These are phyloP conservation scores for Mus spicilegus DNA, from an alignment of 2,113 vertebrate species.

Conservation along the genomic window DNA sequence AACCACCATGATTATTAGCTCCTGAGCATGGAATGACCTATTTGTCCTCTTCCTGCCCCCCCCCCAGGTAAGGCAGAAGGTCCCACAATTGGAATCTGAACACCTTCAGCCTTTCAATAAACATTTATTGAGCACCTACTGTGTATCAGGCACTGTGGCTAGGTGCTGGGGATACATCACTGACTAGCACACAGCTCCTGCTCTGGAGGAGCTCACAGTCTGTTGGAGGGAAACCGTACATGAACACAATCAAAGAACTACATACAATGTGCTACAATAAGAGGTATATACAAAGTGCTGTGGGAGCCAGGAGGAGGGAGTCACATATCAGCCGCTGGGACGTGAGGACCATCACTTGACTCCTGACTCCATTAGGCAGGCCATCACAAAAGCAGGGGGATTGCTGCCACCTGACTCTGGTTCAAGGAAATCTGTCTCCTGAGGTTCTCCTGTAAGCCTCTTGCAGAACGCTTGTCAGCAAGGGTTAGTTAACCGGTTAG, in stretches of 20 bases:
- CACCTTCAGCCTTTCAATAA: constrained; percentile 63
- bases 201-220: constrained; percentile 77
- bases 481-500: constrained; percentile 48
- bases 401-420: neutral
- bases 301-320: constrained; percentile 21
- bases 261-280: constrained; percentile 50
- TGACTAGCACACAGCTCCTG: constrained; percentile 75
- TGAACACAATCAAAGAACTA: constrained; percentile 55
- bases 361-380: constrained; percentile 41
- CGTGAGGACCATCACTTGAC: neutral
- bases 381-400: constrained; percentile 1
- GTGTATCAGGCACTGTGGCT: constrained; percentile 74
- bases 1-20: neutral
- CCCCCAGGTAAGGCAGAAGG: neutral
- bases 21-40: neutral
- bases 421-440: constrained; percentile 4
- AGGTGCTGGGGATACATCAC: constrained; percentile 67
- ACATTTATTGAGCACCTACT: constrained; percentile 80
- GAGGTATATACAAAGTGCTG: constrained; percentile 72
- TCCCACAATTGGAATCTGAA: constrained; percentile 16
- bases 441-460: constrained; percentile 29
- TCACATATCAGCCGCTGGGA: neutral
- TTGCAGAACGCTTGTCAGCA: constrained; percentile 57
- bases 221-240: constrained; percentile 51
- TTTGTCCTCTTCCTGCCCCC: neutral